These are phyloP conservation scores for Muntiacus muntjak DNA, from an alignment of 2,113 vertebrate genomes.

Conservation along the genomic window DNA sequence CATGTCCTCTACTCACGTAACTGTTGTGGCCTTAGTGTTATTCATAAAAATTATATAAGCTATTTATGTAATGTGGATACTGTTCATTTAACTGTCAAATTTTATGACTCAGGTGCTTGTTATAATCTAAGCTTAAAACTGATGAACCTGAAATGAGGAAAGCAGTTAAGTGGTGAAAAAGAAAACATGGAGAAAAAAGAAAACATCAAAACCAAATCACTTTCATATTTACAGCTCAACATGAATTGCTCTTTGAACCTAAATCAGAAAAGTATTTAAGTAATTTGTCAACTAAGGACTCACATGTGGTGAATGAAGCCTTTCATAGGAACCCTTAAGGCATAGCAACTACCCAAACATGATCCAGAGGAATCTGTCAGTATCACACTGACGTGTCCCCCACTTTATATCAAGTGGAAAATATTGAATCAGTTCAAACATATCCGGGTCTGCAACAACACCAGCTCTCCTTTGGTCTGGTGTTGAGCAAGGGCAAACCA, in stretches of 20 bases:
- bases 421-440: neutral
- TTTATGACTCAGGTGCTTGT: neutral
- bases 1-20: neutral
- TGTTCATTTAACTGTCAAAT: neutral
- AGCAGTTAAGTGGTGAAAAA: neutral
- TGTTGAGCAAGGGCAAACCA: neutral
- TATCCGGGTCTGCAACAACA: neutral
- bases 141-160: neutral
- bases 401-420: neutral
- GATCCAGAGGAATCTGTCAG: neutral
- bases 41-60: neutral
- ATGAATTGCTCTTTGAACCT: neutral
- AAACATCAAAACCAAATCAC: neutral
- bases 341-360: neutral
- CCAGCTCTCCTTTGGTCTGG: neutral
- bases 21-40: neutral
- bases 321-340: neutral
- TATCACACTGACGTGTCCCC: neutral
- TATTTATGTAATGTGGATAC: neutral
- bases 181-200: neutral
- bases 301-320: neutral
- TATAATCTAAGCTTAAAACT: conserved; percentile 10
- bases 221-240: neutral
- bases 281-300: neutral
- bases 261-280: neutral